A percentile compares a stretch with the other conserved stretches of the same genome.
These are phyloP conservation scores for Raphicerus campestris DNA, from an alignment of 2,113 vertebrate species.

Conservation along the genomic window DNA sequence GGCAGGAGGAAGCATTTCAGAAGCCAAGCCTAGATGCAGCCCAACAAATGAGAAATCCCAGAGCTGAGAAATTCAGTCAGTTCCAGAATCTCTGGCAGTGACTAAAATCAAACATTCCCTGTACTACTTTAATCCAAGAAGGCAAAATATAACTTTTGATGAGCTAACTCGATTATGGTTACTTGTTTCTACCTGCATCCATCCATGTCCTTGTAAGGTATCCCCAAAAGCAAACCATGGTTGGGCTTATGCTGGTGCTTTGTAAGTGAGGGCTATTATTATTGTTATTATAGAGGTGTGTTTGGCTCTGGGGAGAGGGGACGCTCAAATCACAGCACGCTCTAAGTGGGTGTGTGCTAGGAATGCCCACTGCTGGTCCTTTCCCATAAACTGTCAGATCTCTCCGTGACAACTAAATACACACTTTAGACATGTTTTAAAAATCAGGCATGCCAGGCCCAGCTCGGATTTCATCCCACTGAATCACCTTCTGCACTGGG, in stretches of 20 bases:
- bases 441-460: conserved; percentile 53
- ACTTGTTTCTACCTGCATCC: conserved; percentile 40
- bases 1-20: not conserved
- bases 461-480: conserved; percentile 33
- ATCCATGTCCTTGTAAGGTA: not conserved
- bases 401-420: conserved; percentile 60
- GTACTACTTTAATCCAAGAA: not conserved
- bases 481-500: conserved; percentile 26
- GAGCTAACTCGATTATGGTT: not conserved
- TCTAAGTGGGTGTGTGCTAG: conserved; percentile 22
- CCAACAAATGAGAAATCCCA: not conserved
- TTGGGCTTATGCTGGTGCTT: not conserved
- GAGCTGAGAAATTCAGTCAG: not conserved
- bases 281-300: not conserved
- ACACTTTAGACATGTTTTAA: conserved; percentile 55
- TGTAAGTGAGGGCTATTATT: not conserved
- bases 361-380: conserved; percentile 23
- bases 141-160: not conserved
- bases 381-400: conserved; percentile 57
- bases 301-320: not conserved
- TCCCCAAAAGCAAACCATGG: not conserved
- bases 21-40: not conserved
- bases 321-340: not conserved
- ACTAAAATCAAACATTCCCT: not conserved
- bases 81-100: not conserved